These are phyloP conservation scores for Epizoanthus scotinus DNA, from an alignment of 92 coral and sea anemone genomes.

Conservation along the genomic window DNA sequence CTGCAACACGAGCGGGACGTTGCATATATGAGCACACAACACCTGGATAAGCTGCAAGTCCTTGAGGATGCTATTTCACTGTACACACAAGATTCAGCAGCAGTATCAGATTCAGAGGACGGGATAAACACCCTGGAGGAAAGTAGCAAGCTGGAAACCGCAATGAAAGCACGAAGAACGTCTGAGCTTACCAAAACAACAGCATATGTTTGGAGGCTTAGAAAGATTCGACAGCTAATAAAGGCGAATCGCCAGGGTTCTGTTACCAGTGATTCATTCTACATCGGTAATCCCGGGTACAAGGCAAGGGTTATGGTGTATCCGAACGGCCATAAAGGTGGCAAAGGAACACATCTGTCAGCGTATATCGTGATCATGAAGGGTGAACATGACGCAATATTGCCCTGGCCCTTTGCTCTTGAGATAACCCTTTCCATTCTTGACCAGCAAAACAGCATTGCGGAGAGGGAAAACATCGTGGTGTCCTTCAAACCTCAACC, in stretches of 20 bases:
- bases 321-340: slow-evolving; percentile 81
- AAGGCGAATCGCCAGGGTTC: slow-evolving; percentile 43
- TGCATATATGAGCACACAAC: background rate
- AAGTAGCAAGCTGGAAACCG: background rate
- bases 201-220: slow-evolving; percentile 23
- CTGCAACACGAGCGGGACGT: slow-evolving; percentile 12
- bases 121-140: background rate
- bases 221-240: slow-evolving; percentile 9
- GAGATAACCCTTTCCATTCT: slow-evolving; percentile 73
- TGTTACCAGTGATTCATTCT: slow-evolving; percentile 85
- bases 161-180: background rate
- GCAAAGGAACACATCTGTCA: slow-evolving; percentile 74
- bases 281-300: slow-evolving; percentile 78
- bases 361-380: slow-evolving; percentile 77
- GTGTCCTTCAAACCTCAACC: background rate
- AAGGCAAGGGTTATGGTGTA: slow-evolving; percentile 81
- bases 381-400: slow-evolving; percentile 83
- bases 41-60: slow-evolving; percentile 3
- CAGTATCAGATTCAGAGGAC: background rate
- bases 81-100: background rate
- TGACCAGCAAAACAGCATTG: slow-evolving; percentile 58
- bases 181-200: background rate
- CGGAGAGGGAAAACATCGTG: slow-evolving; percentile 3
- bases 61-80: slow-evolving; percentile 6
- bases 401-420: slow-evolving; percentile 88